These are phyloP conservation scores for Drosophila nigrodunni DNA, from an alignment of 1,140 invertebrate genomes.

Conservation along the genomic window DNA sequence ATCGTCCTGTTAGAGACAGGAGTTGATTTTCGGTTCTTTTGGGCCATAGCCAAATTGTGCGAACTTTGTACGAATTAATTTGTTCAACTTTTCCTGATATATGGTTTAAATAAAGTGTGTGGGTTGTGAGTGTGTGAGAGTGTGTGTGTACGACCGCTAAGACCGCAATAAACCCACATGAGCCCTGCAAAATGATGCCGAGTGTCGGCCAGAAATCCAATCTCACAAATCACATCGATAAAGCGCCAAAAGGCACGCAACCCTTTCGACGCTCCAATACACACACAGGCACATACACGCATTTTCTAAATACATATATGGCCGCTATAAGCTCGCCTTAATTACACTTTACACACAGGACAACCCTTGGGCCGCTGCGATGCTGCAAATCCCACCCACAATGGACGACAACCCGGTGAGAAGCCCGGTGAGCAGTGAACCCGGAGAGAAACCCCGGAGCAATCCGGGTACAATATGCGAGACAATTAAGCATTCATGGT, in stretches of 20 bases:
- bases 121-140: constrained; percentile 4
- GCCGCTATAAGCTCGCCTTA: constrained; percentile 73
- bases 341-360: constrained; percentile 60
- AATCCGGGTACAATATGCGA: constrained; percentile 39
- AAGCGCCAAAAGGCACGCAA: constrained; percentile 75
- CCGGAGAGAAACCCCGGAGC: constrained; percentile 1
- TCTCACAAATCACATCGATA: constrained; percentile 81
- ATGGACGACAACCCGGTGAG: constrained; percentile 14
- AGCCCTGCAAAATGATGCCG: constrained; percentile 55
- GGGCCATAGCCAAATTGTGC: constrained; percentile 65
- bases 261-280: constrained; percentile 62
- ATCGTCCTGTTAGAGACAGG: constrained; percentile 35
- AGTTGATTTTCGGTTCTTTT: constrained; percentile 14
- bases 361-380: constrained; percentile 35
- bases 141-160: constrained; percentile 57
- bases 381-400: constrained; percentile 25
- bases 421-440: background rate
- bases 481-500: constrained; percentile 81
- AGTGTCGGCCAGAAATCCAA: constrained; percentile 64
- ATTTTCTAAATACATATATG: constrained; percentile 54
- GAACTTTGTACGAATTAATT: constrained; percentile 75
- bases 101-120: constrained; percentile 32
- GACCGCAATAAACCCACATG: constrained; percentile 81
- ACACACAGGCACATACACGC: background rate
- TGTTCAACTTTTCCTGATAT: constrained; percentile 69